These are phyloP conservation scores for Lemur catta DNA, from an alignment of 2,797 vertebrate species.

Conservation along the genomic window DNA sequence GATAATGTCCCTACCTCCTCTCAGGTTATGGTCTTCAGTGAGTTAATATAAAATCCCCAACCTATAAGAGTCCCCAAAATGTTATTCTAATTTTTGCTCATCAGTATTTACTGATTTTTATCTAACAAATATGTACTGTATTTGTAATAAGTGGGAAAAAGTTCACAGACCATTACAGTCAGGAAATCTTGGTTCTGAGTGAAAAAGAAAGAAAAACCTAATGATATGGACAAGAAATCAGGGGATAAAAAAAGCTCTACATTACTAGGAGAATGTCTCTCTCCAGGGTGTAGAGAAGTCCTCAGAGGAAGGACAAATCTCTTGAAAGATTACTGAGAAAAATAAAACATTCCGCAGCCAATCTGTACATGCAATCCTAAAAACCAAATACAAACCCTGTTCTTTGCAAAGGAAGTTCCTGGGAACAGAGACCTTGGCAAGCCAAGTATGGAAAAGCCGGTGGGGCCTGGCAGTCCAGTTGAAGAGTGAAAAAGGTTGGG, in stretches of 20 bases:
- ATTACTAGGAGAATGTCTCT: not conserved
- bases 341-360: not conserved
- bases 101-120: slow-evolving; percentile 6
- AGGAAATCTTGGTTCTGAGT: slow-evolving; percentile 32
- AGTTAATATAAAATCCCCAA: not conserved
- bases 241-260: not conserved
- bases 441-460: not conserved
- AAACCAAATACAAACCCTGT: not conserved
- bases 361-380: not conserved
- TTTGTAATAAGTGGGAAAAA: not conserved
- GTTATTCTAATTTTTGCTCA: not conserved
- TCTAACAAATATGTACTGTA: not conserved
- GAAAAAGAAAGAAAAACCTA: not conserved
- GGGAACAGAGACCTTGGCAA: not conserved
- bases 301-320: not conserved
- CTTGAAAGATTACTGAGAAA: not conserved
- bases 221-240: not conserved
- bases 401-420: not conserved
- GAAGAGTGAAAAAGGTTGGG: not conserved
- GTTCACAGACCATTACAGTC: not conserved
- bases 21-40: not conserved
- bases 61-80: not conserved
- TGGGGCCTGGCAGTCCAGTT: not conserved
- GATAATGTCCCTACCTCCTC: not conserved
- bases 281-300: not conserved